Evolutionary conservation across 23 tunicate genomes (phyloP).

Genomic region (Phallusia fumigata): DNA sequence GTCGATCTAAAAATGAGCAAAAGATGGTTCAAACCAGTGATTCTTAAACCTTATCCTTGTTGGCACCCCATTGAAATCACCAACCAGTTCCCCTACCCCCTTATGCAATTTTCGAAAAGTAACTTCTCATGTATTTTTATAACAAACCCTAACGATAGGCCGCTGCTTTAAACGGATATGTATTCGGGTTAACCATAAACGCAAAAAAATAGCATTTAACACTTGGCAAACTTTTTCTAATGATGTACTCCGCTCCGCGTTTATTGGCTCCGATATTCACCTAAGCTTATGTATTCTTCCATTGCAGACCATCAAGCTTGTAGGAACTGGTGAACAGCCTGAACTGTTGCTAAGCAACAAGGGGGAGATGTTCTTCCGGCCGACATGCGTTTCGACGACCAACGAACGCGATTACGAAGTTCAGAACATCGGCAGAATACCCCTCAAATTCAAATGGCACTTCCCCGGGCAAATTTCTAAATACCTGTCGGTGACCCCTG

Average conservation of each 20-base stretch:
- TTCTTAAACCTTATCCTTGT: too few species aligned
- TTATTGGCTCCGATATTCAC: too few species aligned
- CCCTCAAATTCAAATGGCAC: slow-evolving; percentile 59
- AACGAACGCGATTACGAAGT: slow-evolving; percentile 47
- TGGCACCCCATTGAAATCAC: too few species aligned
- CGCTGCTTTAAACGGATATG: too few species aligned
- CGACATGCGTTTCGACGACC: slow-evolving; percentile 54
- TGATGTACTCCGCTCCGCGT: too few species aligned
- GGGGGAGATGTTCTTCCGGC: slow-evolving; percentile 80
- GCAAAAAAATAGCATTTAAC: background rate
- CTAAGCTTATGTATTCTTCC: background rate
- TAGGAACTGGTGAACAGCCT: slow-evolving; percentile 87
- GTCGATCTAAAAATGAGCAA: too few species aligned
- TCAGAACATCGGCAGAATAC: slow-evolving; percentile 66
- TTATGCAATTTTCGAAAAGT: too few species aligned
- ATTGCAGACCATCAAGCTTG: slow-evolving; percentile 41
- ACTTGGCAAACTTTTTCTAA: too few species aligned
- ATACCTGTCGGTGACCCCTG: slow-evolving; percentile 40
- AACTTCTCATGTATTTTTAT: too few species aligned
- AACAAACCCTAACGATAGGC: too few species aligned
- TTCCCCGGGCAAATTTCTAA: slow-evolving; percentile 24
- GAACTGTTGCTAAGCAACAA: slow-evolving; percentile 65
- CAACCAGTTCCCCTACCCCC: too few species aligned
- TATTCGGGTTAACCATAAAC: background rate
- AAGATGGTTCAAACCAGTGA: too few species aligned